phyloP scores from a whole-genome alignment of 2,888 invertebrate species.

The Erannis defoliaria region DNA sequence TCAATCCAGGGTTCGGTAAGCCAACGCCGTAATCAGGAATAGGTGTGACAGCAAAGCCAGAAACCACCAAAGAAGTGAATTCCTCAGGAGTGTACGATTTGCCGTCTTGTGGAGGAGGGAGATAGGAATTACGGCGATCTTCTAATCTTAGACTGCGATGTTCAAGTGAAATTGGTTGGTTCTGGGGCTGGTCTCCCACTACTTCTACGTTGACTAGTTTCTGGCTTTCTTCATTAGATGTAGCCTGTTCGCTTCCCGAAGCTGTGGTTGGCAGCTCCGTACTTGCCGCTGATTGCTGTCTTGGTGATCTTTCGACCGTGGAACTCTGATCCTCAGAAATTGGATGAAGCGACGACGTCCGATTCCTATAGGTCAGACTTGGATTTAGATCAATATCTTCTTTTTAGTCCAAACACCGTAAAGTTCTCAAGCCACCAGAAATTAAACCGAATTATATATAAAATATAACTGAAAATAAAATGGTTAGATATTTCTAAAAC shows the following conservation, averaged over 20 bases:
- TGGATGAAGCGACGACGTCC: constrained; percentile 43
- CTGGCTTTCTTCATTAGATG: constrained; percentile 31
- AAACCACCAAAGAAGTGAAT: constrained; percentile 42
- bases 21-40: constrained; percentile 35
- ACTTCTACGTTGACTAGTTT: constrained; percentile 36
- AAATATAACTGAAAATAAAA: constrained; percentile 29
- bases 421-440: constrained; percentile 45
- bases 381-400: constrained; percentile 37
- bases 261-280: constrained; percentile 27
- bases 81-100: constrained; percentile 47
- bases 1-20: constrained; percentile 4
- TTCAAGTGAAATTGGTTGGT: constrained; percentile 37
- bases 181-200: constrained; percentile 15
- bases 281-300: constrained; percentile 25
- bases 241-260: constrained; percentile 14
- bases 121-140: constrained; percentile 39
- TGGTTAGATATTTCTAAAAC: constrained; percentile 37
- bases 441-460: constrained; percentile 25
- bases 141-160: constrained; percentile 42
- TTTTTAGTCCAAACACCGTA: constrained; percentile 40
- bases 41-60: constrained; percentile 45
- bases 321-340: constrained; percentile 39
- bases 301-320: constrained; percentile 36
- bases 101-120: constrained; percentile 44
- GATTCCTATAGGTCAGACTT: constrained; percentile 47